Base-by-base conservation (phyloP, 2,888 invertebrate genomes). In the Rhogogaster chlorosoma region DNA sequence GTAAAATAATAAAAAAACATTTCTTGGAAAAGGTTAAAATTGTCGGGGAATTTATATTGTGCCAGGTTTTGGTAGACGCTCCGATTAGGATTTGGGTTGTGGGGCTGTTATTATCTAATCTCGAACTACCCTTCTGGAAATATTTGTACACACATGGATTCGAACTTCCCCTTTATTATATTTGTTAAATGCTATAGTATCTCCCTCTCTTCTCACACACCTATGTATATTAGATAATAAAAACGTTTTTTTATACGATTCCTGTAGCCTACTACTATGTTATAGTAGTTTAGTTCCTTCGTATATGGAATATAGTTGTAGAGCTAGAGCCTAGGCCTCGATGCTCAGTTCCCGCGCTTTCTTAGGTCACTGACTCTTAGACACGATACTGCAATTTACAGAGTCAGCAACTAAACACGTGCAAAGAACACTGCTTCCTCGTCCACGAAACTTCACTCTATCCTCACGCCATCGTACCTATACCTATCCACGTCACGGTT, bases 361-460 rank as follows among this genome's bases (percentile, higher is more conserved):
- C 88, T 86, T 88, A 88, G 90, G 90, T 91, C 91, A 91, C 90
- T 88, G 91, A 90, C 90, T 90, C 87, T 87, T 87, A 87, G 86
- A 86, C 88, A 86, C 88, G 87, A 88, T 90, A 87, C 86, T 86
- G 89, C 84, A 85, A 87, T 80, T 80, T 80, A 80, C 61, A 61
- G 61, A 86, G 86, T 85, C 84, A 87, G 86, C 87, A 84, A 86
- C 86, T 87, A 86, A 87, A 87, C 90, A 87, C 88, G 88, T 89
- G 87, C 88, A 89, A 53, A 89, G n/a, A 87, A 87, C 86, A 53
- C 53, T 77, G 73, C 38, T 42, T 87, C 87, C 86, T 83, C 84
- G 87, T 83, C 86, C 85, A 86, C 88, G 85, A 88, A 90, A 87
- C 82, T 61, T 85, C 84, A 53, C 10, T 80, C 61, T 9, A 29